phyloP scores from a whole-genome alignment of 2,888 invertebrate genomes.

The Neoitamus cyanurus region DNA sequence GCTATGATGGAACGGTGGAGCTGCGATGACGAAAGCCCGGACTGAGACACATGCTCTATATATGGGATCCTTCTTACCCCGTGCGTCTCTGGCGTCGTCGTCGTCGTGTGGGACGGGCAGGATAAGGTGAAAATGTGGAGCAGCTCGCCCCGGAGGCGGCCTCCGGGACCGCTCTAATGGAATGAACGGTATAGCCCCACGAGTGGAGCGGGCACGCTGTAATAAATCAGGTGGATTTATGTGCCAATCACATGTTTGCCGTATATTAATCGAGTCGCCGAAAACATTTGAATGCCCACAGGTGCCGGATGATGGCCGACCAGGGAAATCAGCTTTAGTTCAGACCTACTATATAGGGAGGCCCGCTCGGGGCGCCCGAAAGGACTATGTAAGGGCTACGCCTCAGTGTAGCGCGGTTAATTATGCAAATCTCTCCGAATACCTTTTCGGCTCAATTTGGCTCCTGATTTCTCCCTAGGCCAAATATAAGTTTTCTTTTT shows the following conservation, averaged over 20 bases:
- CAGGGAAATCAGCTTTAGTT: background rate
- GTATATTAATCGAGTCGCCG: slow-evolving; percentile 41
- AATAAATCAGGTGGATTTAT: slow-evolving; percentile 50
- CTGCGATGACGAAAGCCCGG: background rate
- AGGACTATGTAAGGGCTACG: background rate
- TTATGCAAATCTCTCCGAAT: background rate
- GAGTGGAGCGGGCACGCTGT: background rate
- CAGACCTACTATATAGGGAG: background rate
- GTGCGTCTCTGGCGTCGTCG: background rate
- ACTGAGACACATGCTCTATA: background rate
- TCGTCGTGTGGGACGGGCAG: background rate
- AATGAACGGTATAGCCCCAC: background rate
- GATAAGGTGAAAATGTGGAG: slow-evolving; percentile 23
- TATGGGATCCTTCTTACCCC: background rate
- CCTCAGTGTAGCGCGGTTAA: background rate
- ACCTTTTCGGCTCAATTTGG: background rate
- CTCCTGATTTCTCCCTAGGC: background rate
- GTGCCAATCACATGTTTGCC: slow-evolving; percentile 48
- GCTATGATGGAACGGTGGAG: background rate
- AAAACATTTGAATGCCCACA: slow-evolving; percentile 5
- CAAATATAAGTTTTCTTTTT: background rate
- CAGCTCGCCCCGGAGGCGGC: background rate
- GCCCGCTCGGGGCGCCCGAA: background rate
- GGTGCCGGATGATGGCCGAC: background rate
- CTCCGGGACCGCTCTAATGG: background rate